phyloP scores from a whole-genome alignment of 2,888 invertebrate genomes.

The Aphodius sticticus region DNA sequence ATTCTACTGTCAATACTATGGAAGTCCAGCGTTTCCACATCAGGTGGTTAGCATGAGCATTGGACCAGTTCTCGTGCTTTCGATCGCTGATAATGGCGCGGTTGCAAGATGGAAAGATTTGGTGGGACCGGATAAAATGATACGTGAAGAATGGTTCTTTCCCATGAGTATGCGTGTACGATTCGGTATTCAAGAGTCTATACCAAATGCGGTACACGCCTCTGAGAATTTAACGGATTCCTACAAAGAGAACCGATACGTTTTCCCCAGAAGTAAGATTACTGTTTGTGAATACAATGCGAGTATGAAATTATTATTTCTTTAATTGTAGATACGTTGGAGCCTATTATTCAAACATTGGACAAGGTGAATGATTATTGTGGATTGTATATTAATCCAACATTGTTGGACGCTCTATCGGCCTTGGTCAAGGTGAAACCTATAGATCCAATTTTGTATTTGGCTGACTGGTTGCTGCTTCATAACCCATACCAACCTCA shows the following conservation, averaged over 20 bases:
- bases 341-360: constrained; percentile 71
- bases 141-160: constrained; percentile 74
- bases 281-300: not conserved
- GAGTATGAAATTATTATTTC: constrained; percentile 37
- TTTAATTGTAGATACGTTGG: constrained; percentile 71
- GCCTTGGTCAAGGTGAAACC: constrained; percentile 77
- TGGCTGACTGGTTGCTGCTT: constrained; percentile 77
- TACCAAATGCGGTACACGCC: constrained; percentile 81
- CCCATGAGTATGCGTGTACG: constrained; percentile 75
- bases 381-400: constrained; percentile 70
- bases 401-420: constrained; percentile 68
- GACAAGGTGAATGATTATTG: constrained; percentile 74
- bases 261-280: constrained; percentile 81
- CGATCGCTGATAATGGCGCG: constrained; percentile 73
- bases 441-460: constrained; percentile 77
- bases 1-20: constrained; percentile 80
- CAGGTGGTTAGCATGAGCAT: constrained; percentile 83
- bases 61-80: constrained; percentile 76
- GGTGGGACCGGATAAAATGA: constrained; percentile 75
- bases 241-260: constrained; percentile 83
- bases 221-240: constrained; percentile 74
- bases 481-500: constrained; percentile 80
- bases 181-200: constrained; percentile 72
- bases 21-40: constrained; percentile 76
- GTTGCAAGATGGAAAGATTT: constrained; percentile 76